Conservation (phyloP, 1,140 invertebrate genomes). For the Diorhabda sublineata region DNA sequence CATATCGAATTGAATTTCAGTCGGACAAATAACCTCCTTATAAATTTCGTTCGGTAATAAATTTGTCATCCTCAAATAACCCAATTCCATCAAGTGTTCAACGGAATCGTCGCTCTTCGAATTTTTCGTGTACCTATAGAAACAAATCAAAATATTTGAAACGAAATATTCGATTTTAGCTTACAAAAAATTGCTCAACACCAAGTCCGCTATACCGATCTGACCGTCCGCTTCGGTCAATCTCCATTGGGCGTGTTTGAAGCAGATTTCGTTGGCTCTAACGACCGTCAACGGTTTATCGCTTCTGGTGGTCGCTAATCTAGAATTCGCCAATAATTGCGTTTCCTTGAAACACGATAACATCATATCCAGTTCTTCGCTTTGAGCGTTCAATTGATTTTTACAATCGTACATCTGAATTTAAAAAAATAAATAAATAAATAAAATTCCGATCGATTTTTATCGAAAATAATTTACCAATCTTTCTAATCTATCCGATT, state of each 20-base stretch:
- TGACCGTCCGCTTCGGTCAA: conserved; percentile 97
- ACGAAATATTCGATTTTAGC: conserved; percentile 34
- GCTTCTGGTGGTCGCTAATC: conserved; percentile 50
- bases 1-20: conserved; percentile 83
- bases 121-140: conserved; percentile 83
- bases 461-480: conserved; percentile 47
- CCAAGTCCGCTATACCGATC: conserved; percentile 92
- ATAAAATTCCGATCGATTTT: neutral
- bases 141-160: neutral
- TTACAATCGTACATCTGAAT: conserved; percentile 82
- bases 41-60: conserved; percentile 92
- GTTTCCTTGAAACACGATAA: conserved; percentile 84
- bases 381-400: conserved; percentile 76
- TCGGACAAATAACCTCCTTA: conserved; percentile 85
- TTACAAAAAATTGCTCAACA: conserved; percentile 92
- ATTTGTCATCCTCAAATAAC: conserved; percentile 93
- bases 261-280: conserved; percentile 93
- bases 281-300: conserved; percentile 73
- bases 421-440: neutral
- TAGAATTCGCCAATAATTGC: conserved; percentile 61
- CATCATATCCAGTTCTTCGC: conserved; percentile 92
- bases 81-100: conserved; percentile 95
- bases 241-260: conserved; percentile 97
- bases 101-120: conserved; percentile 96
- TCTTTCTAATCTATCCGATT: conserved; percentile 67